A percentile compares a stretch with the other conserved stretches of the same genome.
phyloP scores from a whole-genome alignment of 2,888 invertebrate species.

The Drosophila helvetica region DNA sequence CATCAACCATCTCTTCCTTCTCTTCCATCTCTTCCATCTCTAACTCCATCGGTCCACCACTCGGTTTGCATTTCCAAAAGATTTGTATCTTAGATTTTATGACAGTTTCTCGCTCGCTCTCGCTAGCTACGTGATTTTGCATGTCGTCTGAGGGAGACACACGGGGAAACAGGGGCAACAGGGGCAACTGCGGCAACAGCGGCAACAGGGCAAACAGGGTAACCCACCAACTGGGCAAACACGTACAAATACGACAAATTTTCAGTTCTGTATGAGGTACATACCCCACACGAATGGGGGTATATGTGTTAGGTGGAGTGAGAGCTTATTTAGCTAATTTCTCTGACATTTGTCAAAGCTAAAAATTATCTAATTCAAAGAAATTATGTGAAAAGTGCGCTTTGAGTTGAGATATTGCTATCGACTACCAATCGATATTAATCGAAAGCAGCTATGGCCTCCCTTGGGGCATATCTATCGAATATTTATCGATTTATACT shows the following conservation, averaged over 20 bases:
- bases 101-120: conserved; percentile 27
- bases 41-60: conserved; percentile 3
- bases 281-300: not conserved
- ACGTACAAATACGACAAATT: conserved; percentile 12
- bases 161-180: not conserved
- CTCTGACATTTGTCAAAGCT: too few relatives aligned
- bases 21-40: not conserved
- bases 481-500: too few relatives aligned
- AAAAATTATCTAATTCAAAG: too few relatives aligned
- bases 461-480: too few relatives aligned
- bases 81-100: conserved; percentile 27
- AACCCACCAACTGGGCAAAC: conserved; percentile 1
- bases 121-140: conserved; percentile 38
- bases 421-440: too few relatives aligned
- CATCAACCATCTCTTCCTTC: not conserved
- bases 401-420: too few relatives aligned
- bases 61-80: conserved; percentile 18
- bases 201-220: not conserved
- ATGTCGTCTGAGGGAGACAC: not conserved
- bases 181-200: not conserved
- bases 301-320: not conserved
- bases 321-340: too few relatives aligned
- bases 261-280: not conserved
- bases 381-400: too few relatives aligned
- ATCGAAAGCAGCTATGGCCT: too few relatives aligned